These are phyloP conservation scores for Timandra comae DNA, from an alignment of 2,888 invertebrate species.

Conservation along the genomic window DNA sequence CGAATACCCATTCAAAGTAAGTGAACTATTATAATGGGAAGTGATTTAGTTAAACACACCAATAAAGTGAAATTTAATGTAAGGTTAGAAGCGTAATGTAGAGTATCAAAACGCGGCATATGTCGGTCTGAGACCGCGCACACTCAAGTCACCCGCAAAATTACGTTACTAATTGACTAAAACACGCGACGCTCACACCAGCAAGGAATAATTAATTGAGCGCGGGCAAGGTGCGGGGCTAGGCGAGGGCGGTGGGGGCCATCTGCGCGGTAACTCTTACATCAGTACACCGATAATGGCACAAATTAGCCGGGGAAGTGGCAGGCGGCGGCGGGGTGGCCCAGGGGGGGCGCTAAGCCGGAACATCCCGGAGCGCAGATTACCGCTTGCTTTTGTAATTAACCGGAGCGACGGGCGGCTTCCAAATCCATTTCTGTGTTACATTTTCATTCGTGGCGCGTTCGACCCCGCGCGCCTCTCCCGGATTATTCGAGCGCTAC, in stretches of 20 bases:
- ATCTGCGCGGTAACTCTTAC: constrained; percentile 76
- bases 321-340: constrained; percentile 49
- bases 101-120: constrained; percentile 47
- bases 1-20: constrained; percentile 8
- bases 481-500: constrained; percentile 53
- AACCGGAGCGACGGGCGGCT: constrained; percentile 77
- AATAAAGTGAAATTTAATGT: constrained; percentile 6
- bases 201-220: constrained; percentile 76
- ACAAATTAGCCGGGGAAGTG: constrained; percentile 75
- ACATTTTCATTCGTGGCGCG: constrained; percentile 76
- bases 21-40: constrained; percentile 19
- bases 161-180: constrained; percentile 77
- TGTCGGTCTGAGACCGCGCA: constrained; percentile 57
- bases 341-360: constrained; percentile 69
- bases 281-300: constrained; percentile 78
- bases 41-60: no score
- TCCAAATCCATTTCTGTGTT: constrained; percentile 77
- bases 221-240: constrained; percentile 53
- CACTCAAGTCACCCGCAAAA: constrained; percentile 76
- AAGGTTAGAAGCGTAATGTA: constrained; percentile 25
- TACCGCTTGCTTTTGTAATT: constrained; percentile 78
- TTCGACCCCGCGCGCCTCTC: constrained; percentile 50
- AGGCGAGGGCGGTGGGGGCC: constrained; percentile 44
- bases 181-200: constrained; percentile 77
- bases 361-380: constrained; percentile 77